Evolutionary conservation across 2,113 vertebrate species (phyloP), one percentile per base, ranked within the genome.

Genomic region (Narcine bancroftii): DNA sequence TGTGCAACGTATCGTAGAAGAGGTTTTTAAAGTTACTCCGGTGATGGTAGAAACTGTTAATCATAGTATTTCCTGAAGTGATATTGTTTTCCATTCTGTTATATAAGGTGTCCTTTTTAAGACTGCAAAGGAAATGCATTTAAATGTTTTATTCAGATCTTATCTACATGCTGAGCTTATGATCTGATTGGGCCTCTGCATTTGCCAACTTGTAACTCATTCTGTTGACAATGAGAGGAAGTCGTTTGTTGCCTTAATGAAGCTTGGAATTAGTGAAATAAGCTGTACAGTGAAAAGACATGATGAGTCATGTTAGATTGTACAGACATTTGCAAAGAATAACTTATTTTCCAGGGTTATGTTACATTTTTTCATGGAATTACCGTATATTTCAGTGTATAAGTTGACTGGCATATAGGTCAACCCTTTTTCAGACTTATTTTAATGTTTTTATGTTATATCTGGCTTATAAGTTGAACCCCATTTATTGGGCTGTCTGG

Each of bases 111-210:
- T 56, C 11, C 50, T 85, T 85, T 85, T 36, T 50, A 56, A 17
- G 60, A n/a, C 81, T 87, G 81, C 81, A 87, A 33, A 87, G 81
- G 81, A 87, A 87, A 87, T 87, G 47, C 53, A 56, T 87, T 36
- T 36, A 56, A 63, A 60, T 36, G 53, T 63, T 87, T 81, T 87
- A 6, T 7, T 56, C 33, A 36, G 81, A 87, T 87, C 81, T 60
- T 87, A 87, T 60, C 81, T 87, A 17, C 53, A 36, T 39, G 53
- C 81, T 87, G 81, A 87, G 19, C n/a, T 60, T 87, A 53, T 87
- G 81, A 53, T 87, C 56, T 87, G 81, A 60, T 60, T 79, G 76
- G 60, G 33, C 9, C 13, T 87, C 50, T 33, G 50, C 29, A 85
- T 63, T 50, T 81, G 33, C 2, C 81, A 56, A 60, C 15, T 19